phyloP scores from a whole-genome alignment of 2,888 invertebrate genomes.

The Autographa gamma region DNA sequence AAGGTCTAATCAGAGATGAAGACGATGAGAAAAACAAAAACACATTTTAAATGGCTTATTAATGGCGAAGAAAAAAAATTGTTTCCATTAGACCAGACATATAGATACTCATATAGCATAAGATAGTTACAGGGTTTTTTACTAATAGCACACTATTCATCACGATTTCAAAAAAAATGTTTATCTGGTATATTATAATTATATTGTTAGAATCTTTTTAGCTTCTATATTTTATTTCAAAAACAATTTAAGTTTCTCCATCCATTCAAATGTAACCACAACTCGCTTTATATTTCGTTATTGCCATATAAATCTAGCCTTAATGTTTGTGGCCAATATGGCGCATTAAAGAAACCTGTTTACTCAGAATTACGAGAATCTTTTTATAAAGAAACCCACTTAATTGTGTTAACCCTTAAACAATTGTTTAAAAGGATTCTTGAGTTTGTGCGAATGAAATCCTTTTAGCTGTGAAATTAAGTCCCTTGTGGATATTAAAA shows the following conservation, averaged over 20 bases:
- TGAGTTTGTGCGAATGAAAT: slow-evolving; percentile 20
- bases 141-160: too few species aligned
- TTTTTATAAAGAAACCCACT: background rate
- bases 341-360: background rate
- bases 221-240: too few species aligned
- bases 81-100: too few species aligned
- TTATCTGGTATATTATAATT: too few species aligned
- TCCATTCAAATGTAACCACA: background rate
- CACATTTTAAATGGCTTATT: too few species aligned
- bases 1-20: too few species aligned
- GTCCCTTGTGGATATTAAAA: background rate
- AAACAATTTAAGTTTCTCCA: background rate
- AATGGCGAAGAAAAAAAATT: too few species aligned
- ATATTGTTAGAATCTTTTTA: too few species aligned
- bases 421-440: slow-evolving; percentile 13
- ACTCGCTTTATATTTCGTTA: background rate
- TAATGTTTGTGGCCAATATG: slow-evolving; percentile 2
- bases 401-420: slow-evolving; percentile 8
- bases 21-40: too few species aligned
- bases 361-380: background rate
- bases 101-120: too few species aligned
- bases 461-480: slow-evolving; percentile 17
- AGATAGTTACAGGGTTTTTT: too few species aligned
- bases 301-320: background rate
- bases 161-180: too few species aligned